Conservation (phyloP, 2,888 invertebrate genomes). For the Neoitamus cyanurus region DNA sequence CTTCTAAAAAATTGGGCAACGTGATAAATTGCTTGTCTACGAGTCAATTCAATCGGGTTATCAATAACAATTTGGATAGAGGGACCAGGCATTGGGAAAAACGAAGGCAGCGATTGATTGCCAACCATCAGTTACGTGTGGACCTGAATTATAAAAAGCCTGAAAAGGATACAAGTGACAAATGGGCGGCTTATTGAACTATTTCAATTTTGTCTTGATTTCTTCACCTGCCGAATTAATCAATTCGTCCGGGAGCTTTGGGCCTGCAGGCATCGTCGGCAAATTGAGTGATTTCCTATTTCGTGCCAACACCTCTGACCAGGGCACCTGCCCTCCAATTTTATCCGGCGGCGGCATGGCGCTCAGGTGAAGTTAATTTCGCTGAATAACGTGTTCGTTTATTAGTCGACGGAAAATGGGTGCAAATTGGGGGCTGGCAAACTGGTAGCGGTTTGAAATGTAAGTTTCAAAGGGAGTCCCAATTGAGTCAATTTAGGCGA, state of each 20-base stretch:
- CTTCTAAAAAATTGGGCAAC: neutral
- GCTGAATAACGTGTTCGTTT: neutral
- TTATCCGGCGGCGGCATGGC: neutral
- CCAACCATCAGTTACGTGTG: conserved; percentile 51
- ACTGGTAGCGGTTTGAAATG: neutral
- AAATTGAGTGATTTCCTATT: conserved; percentile 16
- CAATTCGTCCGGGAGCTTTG: neutral
- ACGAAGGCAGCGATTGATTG: conserved; percentile 49
- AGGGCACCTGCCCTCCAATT: neutral
- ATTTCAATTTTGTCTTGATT: conserved; percentile 43
- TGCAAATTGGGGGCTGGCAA: neutral
- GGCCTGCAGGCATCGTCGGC: neutral
- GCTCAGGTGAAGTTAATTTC: neutral
- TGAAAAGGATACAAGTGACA: conserved; percentile 47
- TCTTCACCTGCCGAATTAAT: conserved; percentile 29
- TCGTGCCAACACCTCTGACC: conserved; percentile 14
- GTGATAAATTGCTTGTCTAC: conserved; percentile 52
- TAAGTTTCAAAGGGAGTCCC: neutral
- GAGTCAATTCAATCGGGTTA: conserved; percentile 52
- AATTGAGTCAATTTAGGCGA: neutral
- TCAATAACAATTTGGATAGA: conserved; percentile 52
- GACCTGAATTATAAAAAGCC: conserved; percentile 52
- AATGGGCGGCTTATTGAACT: conserved; percentile 47
- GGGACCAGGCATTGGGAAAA: neutral
- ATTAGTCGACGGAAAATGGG: neutral